Conservation (phyloP, 92 coral and sea anemone species). For the Parazoanthus darwini region DNA sequence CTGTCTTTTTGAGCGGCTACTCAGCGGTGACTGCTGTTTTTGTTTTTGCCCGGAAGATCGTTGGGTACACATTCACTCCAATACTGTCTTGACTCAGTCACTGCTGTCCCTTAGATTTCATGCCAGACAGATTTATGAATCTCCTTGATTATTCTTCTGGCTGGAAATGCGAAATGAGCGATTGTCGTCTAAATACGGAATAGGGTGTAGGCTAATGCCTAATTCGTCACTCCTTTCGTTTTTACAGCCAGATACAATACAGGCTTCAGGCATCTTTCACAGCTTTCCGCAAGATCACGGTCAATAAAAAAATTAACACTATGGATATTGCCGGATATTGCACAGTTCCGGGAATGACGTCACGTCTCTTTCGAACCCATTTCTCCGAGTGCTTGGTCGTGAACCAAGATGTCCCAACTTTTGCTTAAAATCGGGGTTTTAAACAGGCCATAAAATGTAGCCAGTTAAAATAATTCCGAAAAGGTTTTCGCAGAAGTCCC, state of each 20-base stretch:
- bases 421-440: background rate
- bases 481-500: background rate
- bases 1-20: slow-evolving; percentile 10
- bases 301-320: background rate
- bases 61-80: slow-evolving; percentile 1
- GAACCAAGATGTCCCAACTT: background rate
- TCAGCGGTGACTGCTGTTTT: slow-evolving; percentile 22
- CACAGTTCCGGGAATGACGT: background rate
- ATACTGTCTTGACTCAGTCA: background rate
- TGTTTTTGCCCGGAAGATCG: slow-evolving; percentile 8
- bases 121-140: background rate
- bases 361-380: slow-evolving; percentile 1
- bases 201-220: slow-evolving; percentile 6
- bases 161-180: background rate
- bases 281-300: background rate
- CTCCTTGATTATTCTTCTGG: background rate
- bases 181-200: background rate
- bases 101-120: slow-evolving; percentile 14
- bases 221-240: background rate
- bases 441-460: background rate
- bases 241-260: background rate
- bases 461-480: background rate
- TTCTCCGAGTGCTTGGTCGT: slow-evolving; percentile 2
- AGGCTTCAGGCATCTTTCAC: background rate
- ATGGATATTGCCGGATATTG: too few relatives aligned